phyloP scores from a whole-genome alignment of 2,888 invertebrate species.

The Lysandra coridon region DNA sequence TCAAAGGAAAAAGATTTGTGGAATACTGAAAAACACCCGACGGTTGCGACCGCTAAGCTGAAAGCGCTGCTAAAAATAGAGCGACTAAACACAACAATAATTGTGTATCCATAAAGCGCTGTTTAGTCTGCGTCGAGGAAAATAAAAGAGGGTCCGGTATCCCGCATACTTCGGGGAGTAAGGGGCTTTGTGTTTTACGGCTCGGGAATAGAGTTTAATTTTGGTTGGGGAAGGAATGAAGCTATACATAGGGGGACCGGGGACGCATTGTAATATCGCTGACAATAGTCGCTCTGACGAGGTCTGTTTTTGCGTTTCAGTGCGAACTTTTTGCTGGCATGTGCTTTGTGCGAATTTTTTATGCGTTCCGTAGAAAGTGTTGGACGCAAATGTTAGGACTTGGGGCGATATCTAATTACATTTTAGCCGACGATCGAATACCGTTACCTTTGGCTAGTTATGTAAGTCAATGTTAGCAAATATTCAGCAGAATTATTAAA shows the following conservation, averaged over 20 bases:
- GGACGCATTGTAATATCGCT: constrained; percentile 70
- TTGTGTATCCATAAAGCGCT: constrained; percentile 54
- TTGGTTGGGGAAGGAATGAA: constrained; percentile 51
- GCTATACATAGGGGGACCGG: constrained; percentile 70
- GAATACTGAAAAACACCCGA: constrained; percentile 66
- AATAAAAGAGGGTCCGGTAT: constrained; percentile 69
- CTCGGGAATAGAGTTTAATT: constrained; percentile 38
- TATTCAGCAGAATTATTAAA: too few species aligned
- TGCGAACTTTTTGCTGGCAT: constrained; percentile 65
- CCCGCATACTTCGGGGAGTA: constrained; percentile 45
- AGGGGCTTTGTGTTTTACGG: constrained; percentile 41
- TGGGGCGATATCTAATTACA: constrained; percentile 1
- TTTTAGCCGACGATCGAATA: neutral
- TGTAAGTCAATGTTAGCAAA: too few species aligned
- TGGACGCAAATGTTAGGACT: constrained; percentile 11
- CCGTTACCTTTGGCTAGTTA: neutral
- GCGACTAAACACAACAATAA: neutral
- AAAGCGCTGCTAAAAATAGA: constrained; percentile 52
- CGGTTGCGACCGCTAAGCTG: constrained; percentile 45
- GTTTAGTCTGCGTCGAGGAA: constrained; percentile 56
- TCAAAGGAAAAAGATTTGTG: constrained; percentile 45
- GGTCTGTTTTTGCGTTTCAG: constrained; percentile 65
- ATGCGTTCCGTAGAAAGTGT: constrained; percentile 45
- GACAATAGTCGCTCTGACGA: constrained; percentile 74
- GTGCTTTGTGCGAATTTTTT: constrained; percentile 66